Base-by-base conservation (phyloP, 2,888 invertebrate genomes). In the Drosophila algonquin region DNA sequence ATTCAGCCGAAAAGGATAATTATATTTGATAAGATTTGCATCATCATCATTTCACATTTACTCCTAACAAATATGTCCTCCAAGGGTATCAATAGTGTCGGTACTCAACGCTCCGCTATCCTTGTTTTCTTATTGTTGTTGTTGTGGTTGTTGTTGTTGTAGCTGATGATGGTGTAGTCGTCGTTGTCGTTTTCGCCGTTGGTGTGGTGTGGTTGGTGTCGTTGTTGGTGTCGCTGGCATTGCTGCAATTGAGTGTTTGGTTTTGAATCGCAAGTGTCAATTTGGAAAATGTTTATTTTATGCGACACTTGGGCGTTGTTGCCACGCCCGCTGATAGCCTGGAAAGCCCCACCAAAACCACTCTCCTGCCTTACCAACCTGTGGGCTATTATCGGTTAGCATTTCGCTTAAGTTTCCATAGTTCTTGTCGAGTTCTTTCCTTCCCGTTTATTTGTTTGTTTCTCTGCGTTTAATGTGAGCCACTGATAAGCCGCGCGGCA, bases 221-320 rank as follows among this genome's bases (percentile, higher is more conserved):
- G 69, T 46, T 71, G 86, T 52, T 73, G 84, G 55, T 81, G 85
- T 70, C 64, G 52, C 59, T 65, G 56, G 50, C 55, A 56, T 59
- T 56, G 55, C 68, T 73, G 73, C 79, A 80, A 76, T 87, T 71
- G 78, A 79, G 73, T 81, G 82, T 80, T 81, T 75, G 79, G 79
- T 75, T 80, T 76, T 80, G 81, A 85, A 82, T 87, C 80, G 79
- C 76, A 89, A 89, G 85, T 87, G 90, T 89, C 87, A 87, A 89
- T 90, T 89, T 89, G 76, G 82, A 75, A 85, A 87, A 90, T 90
- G 89, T 89, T 87, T 90, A 87, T 90, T 87, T 87, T 82, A 89
- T 82, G 76, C 80, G 69, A 73, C 85, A 78, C 82, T 87, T 81
- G 85, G 76, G 74, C 63, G 76, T 53, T 67, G 57, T 63, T 63